Conservation (phyloP, 2,888 invertebrate species). For the Stomorhina lunata region DNA sequence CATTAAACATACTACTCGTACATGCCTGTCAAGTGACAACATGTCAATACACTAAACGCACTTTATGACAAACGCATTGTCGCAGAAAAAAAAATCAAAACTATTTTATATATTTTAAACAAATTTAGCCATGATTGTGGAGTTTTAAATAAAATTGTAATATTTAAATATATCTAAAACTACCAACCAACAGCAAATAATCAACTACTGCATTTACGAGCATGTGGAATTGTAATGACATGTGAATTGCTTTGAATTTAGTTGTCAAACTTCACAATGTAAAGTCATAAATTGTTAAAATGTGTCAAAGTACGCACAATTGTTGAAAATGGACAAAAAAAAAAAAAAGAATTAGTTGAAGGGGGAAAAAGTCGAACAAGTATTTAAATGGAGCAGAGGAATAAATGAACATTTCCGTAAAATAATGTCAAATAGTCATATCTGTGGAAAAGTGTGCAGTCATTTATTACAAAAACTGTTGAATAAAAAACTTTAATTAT, state of each 20-base stretch:
- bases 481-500: constrained; percentile 43
- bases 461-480: constrained; percentile 20
- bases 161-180: constrained; percentile 30
- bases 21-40: constrained; percentile 58
- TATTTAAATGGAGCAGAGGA: neutral
- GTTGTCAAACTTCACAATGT: constrained; percentile 73
- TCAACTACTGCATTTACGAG: constrained; percentile 39
- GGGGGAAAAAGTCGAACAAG: neutral
- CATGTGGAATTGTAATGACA: constrained; percentile 68
- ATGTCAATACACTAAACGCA: constrained; percentile 51
- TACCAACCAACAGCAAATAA: constrained; percentile 24
- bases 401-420: constrained; percentile 50
- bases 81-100: constrained; percentile 21
- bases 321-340: constrained; percentile 30
- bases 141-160: constrained; percentile 9
- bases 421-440: constrained; percentile 21
- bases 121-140: neutral
- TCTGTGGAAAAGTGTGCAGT: constrained; percentile 50
- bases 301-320: constrained; percentile 68
- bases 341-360: neutral
- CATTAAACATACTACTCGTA: constrained; percentile 30
- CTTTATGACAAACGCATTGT: constrained; percentile 41
- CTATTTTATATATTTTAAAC: constrained; percentile 14
- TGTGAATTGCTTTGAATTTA: constrained; percentile 77
- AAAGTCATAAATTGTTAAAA: constrained; percentile 75